Conservation (phyloP, 2,888 invertebrate genomes). For the Platerodrilus igneus region DNA sequence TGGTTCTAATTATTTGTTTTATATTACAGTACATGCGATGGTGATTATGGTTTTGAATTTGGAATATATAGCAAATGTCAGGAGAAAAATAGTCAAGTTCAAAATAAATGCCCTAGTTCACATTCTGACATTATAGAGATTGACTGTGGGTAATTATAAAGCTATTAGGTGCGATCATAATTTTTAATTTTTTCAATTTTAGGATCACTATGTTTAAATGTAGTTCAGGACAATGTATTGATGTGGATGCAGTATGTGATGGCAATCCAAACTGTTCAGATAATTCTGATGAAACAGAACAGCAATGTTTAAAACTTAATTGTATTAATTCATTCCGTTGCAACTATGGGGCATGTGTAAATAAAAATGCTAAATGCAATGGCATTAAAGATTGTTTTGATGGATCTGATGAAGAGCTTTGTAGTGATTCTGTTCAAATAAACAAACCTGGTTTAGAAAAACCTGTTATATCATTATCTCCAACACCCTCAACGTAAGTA, state of each 20-base stretch:
- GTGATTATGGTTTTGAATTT: no score
- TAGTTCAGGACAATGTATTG: constrained; percentile 45
- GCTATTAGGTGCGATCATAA: no score
- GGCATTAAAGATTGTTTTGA: constrained; percentile 50
- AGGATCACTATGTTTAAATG: constrained; percentile 36
- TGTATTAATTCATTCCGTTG: constrained; percentile 36
- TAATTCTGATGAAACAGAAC: constrained; percentile 47
- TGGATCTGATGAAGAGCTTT: constrained; percentile 48
- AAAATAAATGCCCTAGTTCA: no score
- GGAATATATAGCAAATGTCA: no score
- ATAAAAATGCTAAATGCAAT: constrained; percentile 52
- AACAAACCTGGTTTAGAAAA: no score
- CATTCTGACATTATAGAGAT: no score
- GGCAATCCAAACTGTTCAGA: constrained; percentile 48
- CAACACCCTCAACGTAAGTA: no score
- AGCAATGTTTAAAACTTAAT: constrained; percentile 6
- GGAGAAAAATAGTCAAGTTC: no score
- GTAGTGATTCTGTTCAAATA: constrained; percentile 44
- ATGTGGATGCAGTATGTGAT: constrained; percentile 45
- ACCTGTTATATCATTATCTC: constrained; percentile 4
- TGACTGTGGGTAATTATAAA: no score
- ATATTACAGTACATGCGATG: no score
- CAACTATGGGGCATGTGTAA: constrained; percentile 37
- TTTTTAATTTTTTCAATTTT: no score
- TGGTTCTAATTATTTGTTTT: no score